phyloP scores from a whole-genome alignment of 2,113 vertebrate species.

The Hipposideros armiger region DNA sequence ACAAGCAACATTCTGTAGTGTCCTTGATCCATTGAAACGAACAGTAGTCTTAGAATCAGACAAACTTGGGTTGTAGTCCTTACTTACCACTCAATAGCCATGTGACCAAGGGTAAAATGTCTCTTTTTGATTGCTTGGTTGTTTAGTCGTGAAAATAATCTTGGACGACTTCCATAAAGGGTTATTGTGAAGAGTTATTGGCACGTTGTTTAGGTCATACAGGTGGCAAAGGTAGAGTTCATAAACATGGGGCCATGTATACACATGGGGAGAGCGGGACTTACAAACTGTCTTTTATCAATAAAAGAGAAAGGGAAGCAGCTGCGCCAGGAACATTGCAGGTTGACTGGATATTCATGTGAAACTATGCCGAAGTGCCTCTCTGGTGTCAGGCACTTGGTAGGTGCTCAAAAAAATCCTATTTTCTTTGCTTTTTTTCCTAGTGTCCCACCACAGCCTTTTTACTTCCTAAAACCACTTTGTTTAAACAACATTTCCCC shows the following conservation, averaged over 20 bases:
- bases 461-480: slow-evolving; percentile 33
- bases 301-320: background rate
- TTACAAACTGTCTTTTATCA: background rate
- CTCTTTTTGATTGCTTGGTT: background rate
- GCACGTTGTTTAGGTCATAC: background rate
- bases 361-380: background rate
- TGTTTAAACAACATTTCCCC: slow-evolving; percentile 51
- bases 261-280: accelerated
- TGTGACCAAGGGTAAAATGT: background rate
- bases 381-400: background rate
- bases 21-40: background rate
- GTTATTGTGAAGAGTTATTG: too few relatives aligned
- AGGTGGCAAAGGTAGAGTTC: background rate
- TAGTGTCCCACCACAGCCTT: background rate
- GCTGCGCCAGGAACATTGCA: background rate
- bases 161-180: background rate
- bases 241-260: background rate
- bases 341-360: background rate
- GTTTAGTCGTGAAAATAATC: background rate
- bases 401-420: background rate
- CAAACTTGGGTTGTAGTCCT: background rate
- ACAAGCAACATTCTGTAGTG: background rate
- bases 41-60: background rate
- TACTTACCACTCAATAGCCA: background rate
- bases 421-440: background rate